These are phyloP conservation scores for Chaunax sp. DNA, from an alignment of 2,797 vertebrate genomes.

Conservation along the genomic window DNA sequence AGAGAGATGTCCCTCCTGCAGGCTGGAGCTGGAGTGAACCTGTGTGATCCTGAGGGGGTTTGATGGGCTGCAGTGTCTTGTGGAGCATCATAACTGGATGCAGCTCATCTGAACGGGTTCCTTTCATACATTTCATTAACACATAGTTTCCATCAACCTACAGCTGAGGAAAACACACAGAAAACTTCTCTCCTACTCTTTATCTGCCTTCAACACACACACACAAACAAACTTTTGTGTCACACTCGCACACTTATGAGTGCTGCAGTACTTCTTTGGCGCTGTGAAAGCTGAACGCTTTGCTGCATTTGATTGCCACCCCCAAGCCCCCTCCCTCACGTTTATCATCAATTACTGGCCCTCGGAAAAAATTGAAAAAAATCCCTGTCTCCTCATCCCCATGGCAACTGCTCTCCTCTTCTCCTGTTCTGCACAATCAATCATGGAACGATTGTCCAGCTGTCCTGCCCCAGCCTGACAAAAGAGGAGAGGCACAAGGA, in stretches of 20 bases:
- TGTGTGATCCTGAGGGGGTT: slow-evolving; percentile 21
- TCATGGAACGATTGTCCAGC: slow-evolving; percentile 52
- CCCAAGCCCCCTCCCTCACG: slow-evolving; percentile 52
- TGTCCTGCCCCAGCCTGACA: slow-evolving; percentile 41
- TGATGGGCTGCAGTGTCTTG: slow-evolving; percentile 26
- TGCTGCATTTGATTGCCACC: slow-evolving; percentile 45
- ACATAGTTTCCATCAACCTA: slow-evolving; percentile 58
- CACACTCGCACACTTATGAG: slow-evolving; percentile 25
- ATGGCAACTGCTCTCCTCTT: slow-evolving; percentile 72
- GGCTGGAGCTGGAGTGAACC: slow-evolving; percentile 8
- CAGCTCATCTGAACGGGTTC: slow-evolving; percentile 41
- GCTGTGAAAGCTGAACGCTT: slow-evolving; percentile 36
- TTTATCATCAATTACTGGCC: slow-evolving; percentile 77
- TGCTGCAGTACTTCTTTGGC: slow-evolving; percentile 47
- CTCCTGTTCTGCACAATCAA: slow-evolving; percentile 65
- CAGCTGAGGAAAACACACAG: slow-evolving; percentile 59
- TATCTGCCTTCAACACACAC: not conserved
- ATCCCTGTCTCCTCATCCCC: slow-evolving; percentile 53
- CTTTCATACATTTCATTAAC: slow-evolving; percentile 61
- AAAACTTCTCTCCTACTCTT: slow-evolving; percentile 10
- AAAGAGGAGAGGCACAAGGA: slow-evolving; percentile 38
- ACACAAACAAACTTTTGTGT: not conserved
- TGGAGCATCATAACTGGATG: slow-evolving; percentile 52
- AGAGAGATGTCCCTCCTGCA: no score
- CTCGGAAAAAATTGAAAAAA: slow-evolving; percentile 17